Conservation (phyloP, 2,888 invertebrate genomes). For the Drosophila phalerata region DNA sequence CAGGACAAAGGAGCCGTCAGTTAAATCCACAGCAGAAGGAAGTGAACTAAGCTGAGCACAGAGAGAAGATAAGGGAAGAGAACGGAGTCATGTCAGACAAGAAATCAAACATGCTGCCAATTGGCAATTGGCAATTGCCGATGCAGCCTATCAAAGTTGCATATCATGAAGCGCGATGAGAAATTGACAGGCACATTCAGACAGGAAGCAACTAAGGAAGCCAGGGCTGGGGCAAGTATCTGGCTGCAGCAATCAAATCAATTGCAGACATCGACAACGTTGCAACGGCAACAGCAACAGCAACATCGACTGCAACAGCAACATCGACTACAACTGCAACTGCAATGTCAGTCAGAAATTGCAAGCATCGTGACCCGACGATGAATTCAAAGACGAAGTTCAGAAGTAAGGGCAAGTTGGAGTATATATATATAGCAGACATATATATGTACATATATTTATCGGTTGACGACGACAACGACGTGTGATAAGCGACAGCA, state of each 20-base stretch:
- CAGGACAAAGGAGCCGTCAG: conserved; percentile 62
- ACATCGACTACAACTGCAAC: conserved; percentile 12
- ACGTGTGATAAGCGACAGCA: conserved; percentile 63
- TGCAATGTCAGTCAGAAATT: conserved; percentile 35
- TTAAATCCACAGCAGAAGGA: conserved; percentile 41
- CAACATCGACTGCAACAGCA: neutral
- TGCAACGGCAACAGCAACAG: neutral
- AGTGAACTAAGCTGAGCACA: conserved; percentile 18
- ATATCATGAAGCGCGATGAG: conserved; percentile 61
- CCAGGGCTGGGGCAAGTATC: conserved; percentile 6
- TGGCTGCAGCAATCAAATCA: conserved; percentile 61
- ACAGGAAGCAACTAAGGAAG: conserved; percentile 12
- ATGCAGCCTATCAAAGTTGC: conserved; percentile 50
- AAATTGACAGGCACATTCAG: conserved; percentile 66
- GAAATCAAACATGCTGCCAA: conserved; percentile 74
- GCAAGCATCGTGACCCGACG: conserved; percentile 31
- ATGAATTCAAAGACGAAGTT: conserved; percentile 10
- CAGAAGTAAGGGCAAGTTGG: conserved; percentile 1
- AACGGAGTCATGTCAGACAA: conserved; percentile 55
- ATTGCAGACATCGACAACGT: conserved; percentile 46
- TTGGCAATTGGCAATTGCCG: conserved; percentile 54
- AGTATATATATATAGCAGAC: conserved; percentile 2
- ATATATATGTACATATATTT: conserved; percentile 22
- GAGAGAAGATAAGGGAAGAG: neutral
- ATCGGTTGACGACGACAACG: conserved; percentile 38